Percentiles rank a stretch among this genome's conserved stretches.
Conservation (phyloP, 2,888 invertebrate species). For the Andrena trimmerana region DNA sequence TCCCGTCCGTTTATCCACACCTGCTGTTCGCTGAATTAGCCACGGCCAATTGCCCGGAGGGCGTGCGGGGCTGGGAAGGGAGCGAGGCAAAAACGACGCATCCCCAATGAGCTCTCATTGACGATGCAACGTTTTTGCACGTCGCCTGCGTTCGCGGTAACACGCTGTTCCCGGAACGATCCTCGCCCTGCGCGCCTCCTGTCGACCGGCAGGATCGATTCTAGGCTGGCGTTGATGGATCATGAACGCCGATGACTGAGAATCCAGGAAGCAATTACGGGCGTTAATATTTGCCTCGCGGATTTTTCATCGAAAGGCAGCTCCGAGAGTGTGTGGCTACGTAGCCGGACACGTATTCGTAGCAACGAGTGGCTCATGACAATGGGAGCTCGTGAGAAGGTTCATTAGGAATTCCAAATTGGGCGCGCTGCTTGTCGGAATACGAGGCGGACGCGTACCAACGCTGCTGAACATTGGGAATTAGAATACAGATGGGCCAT, state of each 20-base stretch:
- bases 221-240: slow-evolving; percentile 42
- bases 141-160: slow-evolving; percentile 60
- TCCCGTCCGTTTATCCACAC: slow-evolving; percentile 65
- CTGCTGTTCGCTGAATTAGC: slow-evolving; percentile 67
- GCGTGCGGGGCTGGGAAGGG: slow-evolving; percentile 20
- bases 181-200: slow-evolving; percentile 16
- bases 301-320: not conserved
- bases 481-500: not conserved
- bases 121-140: slow-evolving; percentile 72
- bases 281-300: not conserved
- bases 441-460: not conserved
- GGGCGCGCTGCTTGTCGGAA: not conserved
- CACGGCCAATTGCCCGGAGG: slow-evolving; percentile 56
- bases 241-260: slow-evolving; percentile 12
- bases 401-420: slow-evolving; percentile 16
- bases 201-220: slow-evolving; percentile 51
- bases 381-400: not conserved
- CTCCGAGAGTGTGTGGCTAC: too few relatives aligned
- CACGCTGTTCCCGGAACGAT: slow-evolving; percentile 64
- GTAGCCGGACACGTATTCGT: too few relatives aligned
- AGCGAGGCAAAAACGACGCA: slow-evolving; percentile 62
- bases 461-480: not conserved
- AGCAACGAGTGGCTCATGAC: not conserved
- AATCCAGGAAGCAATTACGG: slow-evolving; percentile 26
- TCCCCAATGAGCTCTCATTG: slow-evolving; percentile 68